These are phyloP conservation scores for Spea hammondii DNA, from an alignment of 2,797 vertebrate genomes.

Conservation along the genomic window DNA sequence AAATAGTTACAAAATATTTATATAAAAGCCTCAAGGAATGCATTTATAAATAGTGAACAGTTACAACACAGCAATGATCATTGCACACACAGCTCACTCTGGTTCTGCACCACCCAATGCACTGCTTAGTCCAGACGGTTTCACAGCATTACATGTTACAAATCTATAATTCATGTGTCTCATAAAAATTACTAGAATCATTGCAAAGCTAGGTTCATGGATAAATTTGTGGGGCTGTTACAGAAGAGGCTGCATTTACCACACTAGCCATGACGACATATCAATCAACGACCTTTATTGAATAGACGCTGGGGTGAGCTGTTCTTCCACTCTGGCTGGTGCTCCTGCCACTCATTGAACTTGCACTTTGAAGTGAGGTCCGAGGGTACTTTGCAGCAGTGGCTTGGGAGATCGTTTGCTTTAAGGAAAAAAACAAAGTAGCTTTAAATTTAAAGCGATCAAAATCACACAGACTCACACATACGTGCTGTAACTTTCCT, in stretches of 20 bases:
- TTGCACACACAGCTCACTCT: too few species aligned
- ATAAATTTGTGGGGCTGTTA: background rate
- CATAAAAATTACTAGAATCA: background rate
- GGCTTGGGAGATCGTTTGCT: conserved; percentile 89
- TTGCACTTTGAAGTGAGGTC: conserved; percentile 68
- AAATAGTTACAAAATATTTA: too few species aligned
- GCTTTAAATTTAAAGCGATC: too few species aligned
- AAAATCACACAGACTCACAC: too few species aligned
- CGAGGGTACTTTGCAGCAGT: conserved; percentile 84
- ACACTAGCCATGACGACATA: conserved; percentile 6
- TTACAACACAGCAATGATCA: too few species aligned
- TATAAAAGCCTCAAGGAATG: too few species aligned
- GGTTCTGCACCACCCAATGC: too few species aligned
- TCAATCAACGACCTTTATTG: conserved; percentile 91
- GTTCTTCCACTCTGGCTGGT: conserved; percentile 65
- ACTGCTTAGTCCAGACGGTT: background rate
- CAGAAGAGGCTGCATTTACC: background rate
- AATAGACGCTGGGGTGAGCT: conserved; percentile 69
- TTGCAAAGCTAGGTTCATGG: background rate
- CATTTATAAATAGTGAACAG: too few species aligned
- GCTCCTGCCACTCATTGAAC: conserved; percentile 60
- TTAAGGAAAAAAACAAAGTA: conserved; percentile 51
- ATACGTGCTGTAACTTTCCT: too few species aligned
- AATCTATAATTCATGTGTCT: background rate
- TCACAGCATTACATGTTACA: background rate